Base-by-base conservation (phyloP, 2,113 vertebrate genomes). In the Odobenus rosmarus region DNA sequence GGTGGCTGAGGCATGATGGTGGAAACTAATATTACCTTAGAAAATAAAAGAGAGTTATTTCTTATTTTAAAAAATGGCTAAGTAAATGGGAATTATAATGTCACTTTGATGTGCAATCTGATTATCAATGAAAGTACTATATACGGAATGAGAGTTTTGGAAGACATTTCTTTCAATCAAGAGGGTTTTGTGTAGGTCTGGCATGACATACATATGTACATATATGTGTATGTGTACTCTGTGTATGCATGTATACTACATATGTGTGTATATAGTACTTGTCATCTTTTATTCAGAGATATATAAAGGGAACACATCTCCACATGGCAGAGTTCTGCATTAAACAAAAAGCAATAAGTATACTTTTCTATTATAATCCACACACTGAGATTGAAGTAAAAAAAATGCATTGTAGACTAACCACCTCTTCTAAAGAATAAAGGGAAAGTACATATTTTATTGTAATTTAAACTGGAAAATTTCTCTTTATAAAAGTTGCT, bases 251-350 rank as follows among this genome's bases (percentile, higher is more conserved):
- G 13, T 74, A 74, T 74, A 74, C 5, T 46, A 49, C 18, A 10
- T 31, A 1, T 77, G 74, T 77, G 26, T 51, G 33, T 33, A 79
- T 79, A 53, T 39, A 72, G 21, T 39, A 36, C 23, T 93, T 97
- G 46, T 93, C 49, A 90, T 83, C 91, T 97, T 97, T 96, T 39
- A 94, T 97, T 98, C 53, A 97, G 69, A 46, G 36, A 19, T 49
- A 24, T 64, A 16, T 5, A 49, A 84, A 55, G 59, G 57, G 33
- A 97, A 93, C 79, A 5, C 11, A 90, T 49, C 97, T 97, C 26
- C 14, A 90, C 24, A 90, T 88, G 23, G 71, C 77, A 97, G 21
- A 91, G 59, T 86, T 93, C 42, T 64, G 16, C 28, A 91, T 96
- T 76, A 71, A 84, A 72, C 80, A 87, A 94, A 98, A 98, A 95